Percentiles rank a stretch among this genome's conserved stretches.
Evolutionary conservation across 2,797 vertebrate species (phyloP).

Genomic region (Tenualosa thibaudeaui): DNA sequence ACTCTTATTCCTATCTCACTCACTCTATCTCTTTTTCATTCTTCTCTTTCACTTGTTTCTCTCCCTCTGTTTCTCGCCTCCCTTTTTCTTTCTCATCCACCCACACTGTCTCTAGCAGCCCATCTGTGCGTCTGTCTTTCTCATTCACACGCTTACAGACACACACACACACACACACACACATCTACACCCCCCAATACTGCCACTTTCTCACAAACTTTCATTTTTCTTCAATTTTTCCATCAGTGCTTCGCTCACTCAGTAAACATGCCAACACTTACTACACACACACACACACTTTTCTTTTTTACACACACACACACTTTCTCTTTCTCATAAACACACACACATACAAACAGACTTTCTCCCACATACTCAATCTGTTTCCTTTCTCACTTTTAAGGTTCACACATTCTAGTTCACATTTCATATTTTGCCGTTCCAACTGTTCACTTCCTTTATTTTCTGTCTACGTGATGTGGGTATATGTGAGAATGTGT

Average conservation of each 20-base stretch:
- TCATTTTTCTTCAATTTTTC: conserved; percentile 15
- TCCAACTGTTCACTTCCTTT: not conserved
- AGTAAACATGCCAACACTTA: not conserved
- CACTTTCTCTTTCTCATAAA: not conserved
- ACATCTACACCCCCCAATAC: conserved; percentile 13
- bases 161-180: conserved; percentile 22
- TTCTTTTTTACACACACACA: not conserved
- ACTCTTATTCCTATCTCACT: not conserved
- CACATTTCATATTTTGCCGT: not conserved
- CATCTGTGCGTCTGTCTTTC: conserved; percentile 60
- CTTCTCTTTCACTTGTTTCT: conserved; percentile 32
- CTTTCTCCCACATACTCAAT: not conserved
- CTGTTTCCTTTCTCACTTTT: not conserved
- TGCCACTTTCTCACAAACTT: conserved; percentile 13
- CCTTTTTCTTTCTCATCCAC: conserved; percentile 43
- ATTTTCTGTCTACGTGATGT: not conserved
- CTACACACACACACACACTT: not conserved
- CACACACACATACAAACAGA: not conserved
- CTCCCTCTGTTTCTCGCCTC: conserved; percentile 44
- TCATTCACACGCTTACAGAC: conserved; percentile 39
- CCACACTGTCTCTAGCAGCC: conserved; percentile 51
- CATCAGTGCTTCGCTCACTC: not conserved
- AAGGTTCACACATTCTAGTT: not conserved
- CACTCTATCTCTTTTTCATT: conserved; percentile 17
- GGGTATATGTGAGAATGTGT: not conserved